Evolutionary conservation across 2,888 invertebrate genomes (phyloP), one percentile per base, ranked within the genome.

Genomic region (Tubulanus polymorphus): DNA sequence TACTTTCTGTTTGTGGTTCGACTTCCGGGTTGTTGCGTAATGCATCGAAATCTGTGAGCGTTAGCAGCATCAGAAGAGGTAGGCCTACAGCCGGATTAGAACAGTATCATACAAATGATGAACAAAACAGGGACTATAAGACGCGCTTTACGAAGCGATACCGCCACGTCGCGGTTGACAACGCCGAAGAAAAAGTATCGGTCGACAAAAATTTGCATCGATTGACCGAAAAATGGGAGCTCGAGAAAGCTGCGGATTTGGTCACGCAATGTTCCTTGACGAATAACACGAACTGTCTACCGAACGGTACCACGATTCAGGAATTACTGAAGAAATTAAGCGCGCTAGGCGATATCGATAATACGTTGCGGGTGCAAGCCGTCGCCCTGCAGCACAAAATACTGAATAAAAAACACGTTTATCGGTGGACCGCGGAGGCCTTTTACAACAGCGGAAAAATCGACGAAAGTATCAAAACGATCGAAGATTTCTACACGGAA

Each of bases 361-460:
- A 55, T 58, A 29, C 64, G 29, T 25, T 64, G 26, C 57, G 59
- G 15, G 51, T 66, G 18, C 57, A 60, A 52, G 54, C 59, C 37
- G 57, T 66, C 29, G 54, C 64, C 3, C 55, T 51, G 46, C 62
- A 63, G 8, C 51, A 61, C 26, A 57, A 57, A 18, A 48, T 66
- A 12, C 15, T 48, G 6, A 25, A n/a, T 8, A 26, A 25, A 48
- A 48, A 26, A 27, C 23, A 48, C 27, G 23, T 48, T n/a, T 48
- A 26, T 5, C 28, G n/a, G 10, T 23, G 18, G 8, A 48, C 64
- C n/a, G 32, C 57, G n/a, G 48, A 62, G 32, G 66, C 64, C 8
- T 66, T 63, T 56, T 61, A 55, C 47, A 61, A 66, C 47, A 63
- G 64, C 54, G 66, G 64, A 6, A 29, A 61, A 15, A 47, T 66